Percentiles rank a stretch among this genome's conserved stretches.
Evolutionary conservation across 2,113 vertebrate genomes (phyloP).

Genomic region (Lucifuga dentata): DNA sequence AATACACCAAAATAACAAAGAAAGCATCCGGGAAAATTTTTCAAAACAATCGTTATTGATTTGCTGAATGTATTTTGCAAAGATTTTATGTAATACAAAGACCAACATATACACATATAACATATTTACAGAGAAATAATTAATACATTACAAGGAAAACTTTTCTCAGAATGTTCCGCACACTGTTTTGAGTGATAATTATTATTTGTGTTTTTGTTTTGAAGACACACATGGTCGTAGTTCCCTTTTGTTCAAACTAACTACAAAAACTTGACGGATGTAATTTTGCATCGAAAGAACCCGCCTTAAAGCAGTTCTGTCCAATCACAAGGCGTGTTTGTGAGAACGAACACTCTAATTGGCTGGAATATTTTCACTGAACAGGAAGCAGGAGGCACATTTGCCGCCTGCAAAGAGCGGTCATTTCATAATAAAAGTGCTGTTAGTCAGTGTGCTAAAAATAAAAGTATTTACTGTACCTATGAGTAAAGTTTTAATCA

Average conservation of each 20-base stretch:
- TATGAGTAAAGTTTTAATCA: too few relatives aligned
- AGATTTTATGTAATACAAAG: too few relatives aligned
- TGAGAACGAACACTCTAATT: conserved; percentile 32
- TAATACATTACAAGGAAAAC: rapidly evolving
- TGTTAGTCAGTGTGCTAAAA: too few relatives aligned
- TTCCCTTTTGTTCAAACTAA: background rate
- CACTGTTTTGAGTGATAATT: too few relatives aligned
- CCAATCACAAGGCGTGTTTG: conserved; percentile 55
- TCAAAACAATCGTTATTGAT: conserved; percentile 31
- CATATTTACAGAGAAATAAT: rapidly evolving
- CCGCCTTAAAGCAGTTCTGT: conserved; percentile 59
- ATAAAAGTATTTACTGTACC: too few relatives aligned
- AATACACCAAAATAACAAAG: rapidly evolving
- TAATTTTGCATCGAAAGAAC: conserved; percentile 61
- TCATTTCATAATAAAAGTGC: too few relatives aligned
- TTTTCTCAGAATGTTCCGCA: rapidly evolving
- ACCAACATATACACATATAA: background rate
- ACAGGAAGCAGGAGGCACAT: background rate
- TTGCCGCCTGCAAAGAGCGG: conserved; percentile 51
- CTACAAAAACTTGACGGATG: background rate
- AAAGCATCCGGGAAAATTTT: conserved; percentile 18
- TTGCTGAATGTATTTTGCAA: too few relatives aligned
- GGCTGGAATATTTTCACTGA: background rate
- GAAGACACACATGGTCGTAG: rapidly evolving
- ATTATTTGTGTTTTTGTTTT: conserved; percentile 29